Evolutionary conservation across 2,113 vertebrate genomes (phyloP), one percentile per base, ranked within the genome.

Genomic region (Peromyscus leucopus): DNA sequence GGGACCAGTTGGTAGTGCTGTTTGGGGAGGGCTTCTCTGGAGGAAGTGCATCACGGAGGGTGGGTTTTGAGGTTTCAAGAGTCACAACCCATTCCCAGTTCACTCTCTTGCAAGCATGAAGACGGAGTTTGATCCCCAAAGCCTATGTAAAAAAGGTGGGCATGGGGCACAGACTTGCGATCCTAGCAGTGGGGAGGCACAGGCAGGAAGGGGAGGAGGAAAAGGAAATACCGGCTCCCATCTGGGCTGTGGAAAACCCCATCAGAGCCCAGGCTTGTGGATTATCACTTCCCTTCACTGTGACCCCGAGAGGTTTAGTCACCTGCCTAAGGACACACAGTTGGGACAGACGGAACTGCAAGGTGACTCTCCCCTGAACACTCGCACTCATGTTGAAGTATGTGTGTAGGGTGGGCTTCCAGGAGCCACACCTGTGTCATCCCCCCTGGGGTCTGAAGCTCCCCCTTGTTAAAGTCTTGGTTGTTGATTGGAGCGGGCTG

Each of bases 401-500:
- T 71, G 46, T 22, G 16, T 11, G 69, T 31, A 57, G 51, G 22
- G 59, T 36, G n/a, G 51, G 16, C 2, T 26, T 57, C 36, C 1
- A 5, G 36, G 36, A 26, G 39, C 48, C 12, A 39, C 12, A 17
- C 33, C 57, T 8, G 46, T 51, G 31, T n/a, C 21, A 2, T 13
- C 42, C 42, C 21, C 21, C 22, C 61, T 36, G 21, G 85, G 1
- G 3, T 26, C 67, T 21, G 65, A 86, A 78, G 63, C 76, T 51
- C 67, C 83, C 87, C 96, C 91, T 97, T 55, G 96, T 97, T 86
- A 26, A 75, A 57, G 94, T 98, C 98, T 96, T 96, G 96, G 96
- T 98, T 93, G 0, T 36, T 87, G 42, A 28, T 33, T 69, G 42
- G 90, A 95, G 96, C 90, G 95, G 97, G 97, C 97, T 96, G 94